Base-by-base conservation (phyloP, 2,113 vertebrate genomes). In the Silurus asotus region DNA sequence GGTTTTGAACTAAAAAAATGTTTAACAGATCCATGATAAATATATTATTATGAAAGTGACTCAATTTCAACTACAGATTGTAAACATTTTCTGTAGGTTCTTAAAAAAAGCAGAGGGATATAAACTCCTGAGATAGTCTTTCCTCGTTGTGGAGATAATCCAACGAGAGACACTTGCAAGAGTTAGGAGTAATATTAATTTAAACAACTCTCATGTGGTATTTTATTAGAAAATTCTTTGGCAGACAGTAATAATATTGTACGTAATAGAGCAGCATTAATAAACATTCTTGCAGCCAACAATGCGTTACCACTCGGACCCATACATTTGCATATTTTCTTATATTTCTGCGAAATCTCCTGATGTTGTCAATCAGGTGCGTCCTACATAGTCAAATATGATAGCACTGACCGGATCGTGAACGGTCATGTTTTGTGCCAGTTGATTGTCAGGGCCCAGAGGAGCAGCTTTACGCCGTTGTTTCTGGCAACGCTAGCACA, bases 401-500 rank as follows among this genome's bases (percentile, higher is more conserved):
- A 80, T 61, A 48, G 28, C 77, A 45, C 56, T 80, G 77, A 61
- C 28, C 56, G 61, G 56, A 20, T 37, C 19, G 5, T 61, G 28
- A 9, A 61, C 23, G 28, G 56, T 80, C 77, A 80, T 61, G 56
- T 80, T 8, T 23, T 58, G 9, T 20, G 56, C 28, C 77, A 23
- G 9, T 14, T 45, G 56, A 13, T 80, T 80, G 28, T 61, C 77
- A 80, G 28, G 56, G 28, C 28, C 56, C 56, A 80, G 17, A 48
- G 28, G 56, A 45, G 8, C 77, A 80, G 28, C 56, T 45, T 80
- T 48, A 61, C 56, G 20, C 77, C 28, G 20, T 79, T 19, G 19
- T 80, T 80, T 80, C 56, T 80, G 58, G 56, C 77, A 59, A 80
- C 10, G 10, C 77, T 20, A 80, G 77, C 77, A 82, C 62, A 69